These are phyloP conservation scores for Vespertilio murinus DNA, from an alignment of 2,797 vertebrate species.

Conservation along the genomic window DNA sequence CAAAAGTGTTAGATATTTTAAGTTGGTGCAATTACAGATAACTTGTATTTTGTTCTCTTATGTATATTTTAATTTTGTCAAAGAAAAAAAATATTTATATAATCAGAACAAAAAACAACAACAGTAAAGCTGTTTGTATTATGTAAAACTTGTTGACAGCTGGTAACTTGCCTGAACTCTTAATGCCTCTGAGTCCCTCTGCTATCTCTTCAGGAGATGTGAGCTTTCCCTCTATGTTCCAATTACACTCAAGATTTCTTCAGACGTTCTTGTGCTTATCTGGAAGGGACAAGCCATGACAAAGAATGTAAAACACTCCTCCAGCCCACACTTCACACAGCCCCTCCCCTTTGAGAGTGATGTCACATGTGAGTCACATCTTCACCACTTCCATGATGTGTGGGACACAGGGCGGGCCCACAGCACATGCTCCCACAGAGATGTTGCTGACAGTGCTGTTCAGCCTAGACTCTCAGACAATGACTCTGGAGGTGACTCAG, in stretches of 20 bases:
- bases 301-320: background rate
- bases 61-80: background rate
- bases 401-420: background rate
- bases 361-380: background rate
- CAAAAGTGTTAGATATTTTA: constrained; percentile 1
- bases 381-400: accelerated
- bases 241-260: constrained; percentile 56
- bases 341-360: background rate
- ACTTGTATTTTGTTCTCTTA: constrained; percentile 11
- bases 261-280: constrained; percentile 1
- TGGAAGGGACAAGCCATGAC: background rate
- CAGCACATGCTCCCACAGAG: background rate
- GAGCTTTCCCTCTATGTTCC: background rate
- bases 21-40: background rate
- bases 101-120: constrained; percentile 43
- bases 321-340: background rate
- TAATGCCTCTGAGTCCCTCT: background rate
- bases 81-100: background rate
- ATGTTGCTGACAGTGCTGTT: background rate
- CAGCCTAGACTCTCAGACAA: background rate
- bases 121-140: constrained; percentile 31
- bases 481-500: background rate
- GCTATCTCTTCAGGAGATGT: constrained; percentile 43
- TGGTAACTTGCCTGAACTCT: constrained; percentile 10
- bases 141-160: constrained; percentile 12